Evolutionary conservation across 1,140 invertebrate genomes (phyloP), one percentile per base, ranked within the genome.

Genomic region (Dendrolimus punctatus): DNA sequence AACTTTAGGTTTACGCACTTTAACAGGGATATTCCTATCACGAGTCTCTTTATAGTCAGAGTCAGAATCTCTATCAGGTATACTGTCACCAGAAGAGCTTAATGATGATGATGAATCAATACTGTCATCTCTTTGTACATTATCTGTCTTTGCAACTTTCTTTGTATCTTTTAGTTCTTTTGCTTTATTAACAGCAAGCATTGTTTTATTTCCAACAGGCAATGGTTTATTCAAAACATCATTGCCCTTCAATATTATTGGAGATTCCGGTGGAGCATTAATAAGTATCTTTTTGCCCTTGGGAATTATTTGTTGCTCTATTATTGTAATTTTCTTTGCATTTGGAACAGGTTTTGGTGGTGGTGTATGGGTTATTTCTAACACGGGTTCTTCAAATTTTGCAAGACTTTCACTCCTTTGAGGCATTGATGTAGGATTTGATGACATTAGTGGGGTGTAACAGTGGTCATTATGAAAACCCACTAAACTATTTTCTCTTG

Each of bases 391-490:
- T 71, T 79, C 74, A 77, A 73, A 82, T 50, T 59, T 60, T 53
- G 64, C 45, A 53, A 68, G 75, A 58, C 58, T 62, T 8, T 86
- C 80, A 70, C 51, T 79, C 51, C 60, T 67, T 57, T 77, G 73
- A 51, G 76, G 73, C 48, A 72, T 44, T 10, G 80, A 71, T 66
- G 23, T 23, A 23, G 89, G 88, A 62, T 83, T 88, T 9, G 89
- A 88, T 10, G 89, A 90, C 46, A 87, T 91, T 40, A 90, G 87
- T 10, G 90, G 87, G 52, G 91, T 92, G 64, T 92, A 92, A 62
- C 91, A 91, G 71, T 92, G 91, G 73, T 92, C 91, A 80, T 92
- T 91, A 65, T 87, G 87, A 54, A 92, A 90, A 48, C 87, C 83
- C 45, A 89, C 69, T 43, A 86, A 58, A 66, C 83, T 85, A 50